Percentiles rank a stretch among this genome's conserved stretches.
phyloP scores from a whole-genome alignment of 2,113 vertebrate genomes.

The Antigone vipio region DNA sequence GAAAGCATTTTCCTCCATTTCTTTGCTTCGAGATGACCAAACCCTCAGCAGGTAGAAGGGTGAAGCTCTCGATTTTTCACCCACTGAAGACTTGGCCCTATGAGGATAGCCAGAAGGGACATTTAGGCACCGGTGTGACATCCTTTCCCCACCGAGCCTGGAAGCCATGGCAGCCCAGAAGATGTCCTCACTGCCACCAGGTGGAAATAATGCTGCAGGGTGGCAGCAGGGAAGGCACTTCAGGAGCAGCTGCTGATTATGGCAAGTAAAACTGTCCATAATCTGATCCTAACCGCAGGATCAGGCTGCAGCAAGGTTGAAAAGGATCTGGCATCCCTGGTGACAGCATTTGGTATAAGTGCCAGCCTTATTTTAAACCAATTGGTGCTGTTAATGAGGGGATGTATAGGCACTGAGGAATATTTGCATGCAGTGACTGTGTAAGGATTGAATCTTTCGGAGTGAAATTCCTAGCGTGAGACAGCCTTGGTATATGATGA shows the following conservation, averaged over 20 bases:
- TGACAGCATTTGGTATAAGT: background rate
- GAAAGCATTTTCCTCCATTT: accelerated
- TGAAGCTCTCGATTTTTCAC: background rate
- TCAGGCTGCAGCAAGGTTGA: background rate
- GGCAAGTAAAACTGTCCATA: background rate
- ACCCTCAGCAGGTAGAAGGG: background rate
- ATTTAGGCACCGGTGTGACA: background rate
- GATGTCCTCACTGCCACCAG: accelerated
- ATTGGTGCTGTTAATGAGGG: background rate
- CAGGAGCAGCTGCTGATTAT: background rate
- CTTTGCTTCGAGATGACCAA: background rate
- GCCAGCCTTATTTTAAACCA: conserved; percentile 1
- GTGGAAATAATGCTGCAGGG: background rate
- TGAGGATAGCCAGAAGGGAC: background rate
- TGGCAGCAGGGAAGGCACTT: accelerated
- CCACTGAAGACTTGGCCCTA: background rate
- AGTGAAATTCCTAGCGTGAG: conserved; percentile 15
- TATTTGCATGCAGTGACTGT: background rate
- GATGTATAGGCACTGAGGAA: background rate
- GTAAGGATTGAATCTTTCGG: background rate
- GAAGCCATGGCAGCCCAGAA: background rate
- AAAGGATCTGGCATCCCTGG: background rate
- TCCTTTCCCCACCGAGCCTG: background rate
- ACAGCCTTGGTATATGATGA: background rate
- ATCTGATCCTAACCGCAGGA: background rate